phyloP scores from a whole-genome alignment of 2,888 invertebrate species.

The Megaustenia siamemsis region DNA sequence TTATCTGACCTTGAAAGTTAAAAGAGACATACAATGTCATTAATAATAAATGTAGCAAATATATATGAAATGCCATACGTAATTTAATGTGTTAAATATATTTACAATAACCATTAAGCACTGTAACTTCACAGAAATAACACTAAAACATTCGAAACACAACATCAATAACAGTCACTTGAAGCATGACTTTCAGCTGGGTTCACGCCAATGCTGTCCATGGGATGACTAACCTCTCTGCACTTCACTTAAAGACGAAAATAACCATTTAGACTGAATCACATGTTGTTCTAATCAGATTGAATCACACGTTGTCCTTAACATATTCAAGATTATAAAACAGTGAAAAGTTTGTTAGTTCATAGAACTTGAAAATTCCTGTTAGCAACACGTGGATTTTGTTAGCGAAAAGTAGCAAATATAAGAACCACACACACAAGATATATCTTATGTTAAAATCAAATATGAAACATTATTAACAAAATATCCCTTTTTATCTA shows the following conservation, averaged over 20 bases:
- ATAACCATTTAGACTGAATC: too few species aligned
- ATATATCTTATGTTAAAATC: too few species aligned
- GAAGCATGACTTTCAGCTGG: constrained; percentile 10
- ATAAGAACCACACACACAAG: too few species aligned
- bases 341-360: not conserved
- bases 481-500: not conserved
- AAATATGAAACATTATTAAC: not conserved
- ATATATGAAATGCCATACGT: too few species aligned
- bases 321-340: too few species aligned
- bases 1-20: too few species aligned
- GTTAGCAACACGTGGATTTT: not conserved
- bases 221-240: not conserved
- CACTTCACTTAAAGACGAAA: not conserved
- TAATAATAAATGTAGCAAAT: too few species aligned
- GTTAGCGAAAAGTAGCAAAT: not conserved
- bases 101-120: not conserved
- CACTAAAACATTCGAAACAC: not conserved
- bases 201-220: not conserved
- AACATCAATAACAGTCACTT: constrained; percentile 10
- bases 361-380: not conserved
- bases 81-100: too few species aligned
- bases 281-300: too few species aligned
- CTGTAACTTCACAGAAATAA: not conserved
- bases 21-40: too few species aligned
- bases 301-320: too few species aligned